phyloP scores from a whole-genome alignment of 1,140 invertebrate species.

The Lepidotrigona ventralis region DNA sequence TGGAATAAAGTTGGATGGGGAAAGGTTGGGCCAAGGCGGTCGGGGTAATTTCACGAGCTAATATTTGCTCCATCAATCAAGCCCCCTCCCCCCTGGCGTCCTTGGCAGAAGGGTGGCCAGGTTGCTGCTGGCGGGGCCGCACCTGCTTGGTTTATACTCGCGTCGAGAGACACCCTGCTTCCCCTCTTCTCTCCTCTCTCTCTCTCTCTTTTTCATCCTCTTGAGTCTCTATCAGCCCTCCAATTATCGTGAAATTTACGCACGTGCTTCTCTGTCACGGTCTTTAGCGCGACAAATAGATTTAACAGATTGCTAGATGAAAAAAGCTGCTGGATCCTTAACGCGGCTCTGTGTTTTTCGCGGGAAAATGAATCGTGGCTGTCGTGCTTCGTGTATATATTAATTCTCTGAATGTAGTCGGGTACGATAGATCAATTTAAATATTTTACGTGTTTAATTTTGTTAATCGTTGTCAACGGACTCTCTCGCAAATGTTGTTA shows the following conservation, averaged over 20 bases:
- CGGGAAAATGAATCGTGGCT: too few species aligned
- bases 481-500: too few species aligned
- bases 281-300: too few species aligned
- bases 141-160: conserved; percentile 14
- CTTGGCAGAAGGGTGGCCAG: conserved; percentile 23
- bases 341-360: too few species aligned
- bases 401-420: too few species aligned
- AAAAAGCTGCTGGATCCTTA: not conserved
- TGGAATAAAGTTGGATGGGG: not conserved
- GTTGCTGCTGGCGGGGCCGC: not conserved
- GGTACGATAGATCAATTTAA: too few species aligned
- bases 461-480: too few species aligned
- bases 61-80: conserved; percentile 52
- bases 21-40: conserved; percentile 7
- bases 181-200: not conserved
- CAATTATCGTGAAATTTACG: conserved; percentile 5
- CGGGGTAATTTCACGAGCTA: conserved; percentile 28
- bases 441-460: too few species aligned
- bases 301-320: not conserved
- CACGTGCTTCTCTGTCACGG: not conserved
- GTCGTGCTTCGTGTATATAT: too few species aligned
- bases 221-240: too few species aligned
- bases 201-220: not conserved
- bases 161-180: not conserved
- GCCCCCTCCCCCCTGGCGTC: not conserved